A percentile compares a stretch with the other conserved stretches of the same genome.
phyloP scores from a whole-genome alignment of 1,140 invertebrate species.

The Platorchestia sp. region DNA sequence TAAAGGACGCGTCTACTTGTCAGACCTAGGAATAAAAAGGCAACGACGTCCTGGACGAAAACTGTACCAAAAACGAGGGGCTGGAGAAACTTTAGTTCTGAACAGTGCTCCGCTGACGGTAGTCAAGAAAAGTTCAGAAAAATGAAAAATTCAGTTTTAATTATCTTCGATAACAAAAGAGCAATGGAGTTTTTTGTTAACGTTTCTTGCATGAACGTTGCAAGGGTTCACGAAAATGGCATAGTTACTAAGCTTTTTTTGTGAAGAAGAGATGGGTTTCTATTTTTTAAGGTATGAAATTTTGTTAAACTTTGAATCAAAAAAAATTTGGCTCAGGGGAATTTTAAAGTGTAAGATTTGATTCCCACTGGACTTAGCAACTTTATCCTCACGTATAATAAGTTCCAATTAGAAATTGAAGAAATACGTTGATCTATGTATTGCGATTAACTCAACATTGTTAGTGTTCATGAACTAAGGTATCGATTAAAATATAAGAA shows the following conservation, averaged over 20 bases:
- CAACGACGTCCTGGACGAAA: neutral
- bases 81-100: neutral
- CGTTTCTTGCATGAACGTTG: neutral
- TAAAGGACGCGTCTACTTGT: neutral
- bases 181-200: neutral
- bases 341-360: too few species aligned
- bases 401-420: too few species aligned
- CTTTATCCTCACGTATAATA: too few species aligned
- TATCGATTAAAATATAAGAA: too few species aligned
- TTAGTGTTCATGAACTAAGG: too few species aligned
- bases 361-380: too few species aligned
- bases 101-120: neutral
- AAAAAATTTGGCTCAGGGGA: too few species aligned
- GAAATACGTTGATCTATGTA: too few species aligned
- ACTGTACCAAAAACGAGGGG: neutral
- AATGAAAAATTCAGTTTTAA: neutral
- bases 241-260: neutral
- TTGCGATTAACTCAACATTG: too few species aligned
- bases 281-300: too few species aligned
- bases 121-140: neutral
- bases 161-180: neutral
- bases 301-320: too few species aligned
- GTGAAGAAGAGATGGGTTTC: neutral
- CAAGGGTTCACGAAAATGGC: neutral
- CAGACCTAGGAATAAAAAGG: neutral